Evolutionary conservation across 2,797 vertebrate species (phyloP).

Genomic region (Etheostoma perlongum): DNA sequence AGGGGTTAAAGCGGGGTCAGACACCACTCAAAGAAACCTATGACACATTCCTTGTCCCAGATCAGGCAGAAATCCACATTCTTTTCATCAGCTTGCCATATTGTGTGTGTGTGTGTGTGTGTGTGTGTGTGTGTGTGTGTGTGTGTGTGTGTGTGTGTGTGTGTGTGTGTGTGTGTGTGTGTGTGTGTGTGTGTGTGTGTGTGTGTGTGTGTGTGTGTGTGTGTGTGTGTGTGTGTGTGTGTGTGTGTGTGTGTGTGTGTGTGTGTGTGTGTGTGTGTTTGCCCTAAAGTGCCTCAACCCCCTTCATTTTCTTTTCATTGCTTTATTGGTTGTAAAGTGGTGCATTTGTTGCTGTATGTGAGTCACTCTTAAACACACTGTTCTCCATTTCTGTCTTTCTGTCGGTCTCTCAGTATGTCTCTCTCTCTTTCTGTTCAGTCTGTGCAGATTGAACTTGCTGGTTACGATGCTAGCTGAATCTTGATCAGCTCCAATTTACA

Average conservation of each 20-base stretch:
- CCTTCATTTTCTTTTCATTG: conserved; percentile 41
- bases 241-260: neutral
- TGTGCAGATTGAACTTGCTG: conserved; percentile 76
- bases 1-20: conserved; percentile 61
- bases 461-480: conserved; percentile 83
- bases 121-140: no score
- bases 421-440: conserved; percentile 52
- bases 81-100: conserved; percentile 6
- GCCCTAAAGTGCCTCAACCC: conserved; percentile 31
- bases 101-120: no score
- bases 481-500: conserved; percentile 88
- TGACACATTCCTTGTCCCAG: conserved; percentile 32
- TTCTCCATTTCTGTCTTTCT: conserved; percentile 36
- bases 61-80: conserved; percentile 26
- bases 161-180: neutral
- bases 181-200: neutral
- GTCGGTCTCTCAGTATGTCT: conserved; percentile 39
- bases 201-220: conserved; percentile 7
- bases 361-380: conserved; percentile 58
- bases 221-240: neutral
- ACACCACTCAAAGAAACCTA: conserved; percentile 26
- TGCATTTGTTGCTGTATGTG: conserved; percentile 51
- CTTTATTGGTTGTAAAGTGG: conserved; percentile 52
- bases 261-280: neutral
- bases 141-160: neutral